Base-by-base conservation (phyloP, 2,888 invertebrate species). In the Amaurobius ferox region DNA sequence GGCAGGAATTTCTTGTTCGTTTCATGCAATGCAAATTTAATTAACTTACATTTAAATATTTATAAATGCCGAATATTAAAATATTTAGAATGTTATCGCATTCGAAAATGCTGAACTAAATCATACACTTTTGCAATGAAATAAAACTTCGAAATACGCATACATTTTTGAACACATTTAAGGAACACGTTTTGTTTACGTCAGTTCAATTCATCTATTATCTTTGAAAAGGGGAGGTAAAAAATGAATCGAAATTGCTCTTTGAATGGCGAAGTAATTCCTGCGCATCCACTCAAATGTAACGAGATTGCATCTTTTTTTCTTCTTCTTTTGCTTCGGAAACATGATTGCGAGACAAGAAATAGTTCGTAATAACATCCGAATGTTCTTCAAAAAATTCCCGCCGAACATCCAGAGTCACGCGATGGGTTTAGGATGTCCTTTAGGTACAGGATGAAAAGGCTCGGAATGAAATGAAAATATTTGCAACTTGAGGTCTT, bases 401-500 rank as follows among this genome's bases (percentile, higher is more conserved):
- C 5, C 5, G 55, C 23, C 55, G 55, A 19, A 23, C 19, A 16
- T 16, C 1, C 11, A 23, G 55, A 55, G 55, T 55, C 23, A 16
- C 3, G 2, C 2, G 23, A 23, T n/a, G n/a, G n/a, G n/a, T n/a
- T n/a, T n/a, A n/a, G n/a, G n/a, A n/a, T n/a, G n/a, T n/a, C n/a
- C n/a, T n/a, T n/a, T n/a, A n/a, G n/a, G n/a, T n/a, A n/a, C n/a
- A n/a, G n/a, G n/a, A n/a, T n/a, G n/a, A 11, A 55, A 23, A 55
- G 23, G 23, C 2, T 6, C 55, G 3, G 55, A 23, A 55, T 23
- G 55, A 23, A 55, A 55, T 23, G 55, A 55, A 55, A 55, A 55
- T 55, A 55, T 55, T 55, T 55, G 55, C 55, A 55, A 55, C 23
- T 55, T 55, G 55, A 55, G 11, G 55, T 55, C 55, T 55, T 55